Evolutionary conservation across 2,113 vertebrate genomes (phyloP).

Genomic region (Plotosus lineatus): DNA sequence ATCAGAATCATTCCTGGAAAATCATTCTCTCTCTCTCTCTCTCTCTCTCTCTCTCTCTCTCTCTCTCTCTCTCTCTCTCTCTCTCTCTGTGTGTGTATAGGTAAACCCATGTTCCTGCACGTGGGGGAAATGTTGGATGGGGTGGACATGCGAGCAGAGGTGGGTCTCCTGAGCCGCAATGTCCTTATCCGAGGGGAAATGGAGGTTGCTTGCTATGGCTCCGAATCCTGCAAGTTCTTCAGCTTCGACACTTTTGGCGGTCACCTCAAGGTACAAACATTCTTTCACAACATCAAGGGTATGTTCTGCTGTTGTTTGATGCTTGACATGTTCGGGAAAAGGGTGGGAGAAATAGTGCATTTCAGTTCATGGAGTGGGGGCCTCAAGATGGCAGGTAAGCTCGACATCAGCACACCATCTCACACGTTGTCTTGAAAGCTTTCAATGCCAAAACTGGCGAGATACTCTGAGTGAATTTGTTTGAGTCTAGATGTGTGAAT

Average conservation of each 20-base stretch:
- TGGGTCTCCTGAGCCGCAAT: conserved; percentile 89
- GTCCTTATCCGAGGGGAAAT: conserved; percentile 83
- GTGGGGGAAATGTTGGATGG: conserved; percentile 84
- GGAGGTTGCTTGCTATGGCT: conserved; percentile 81
- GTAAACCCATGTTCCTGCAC: conserved; percentile 84
- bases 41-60: too few species aligned
- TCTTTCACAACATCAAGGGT: not conserved
- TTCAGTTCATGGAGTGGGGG: conserved; percentile 4
- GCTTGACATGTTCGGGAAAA: conserved; percentile 10
- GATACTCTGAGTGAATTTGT: conserved; percentile 17
- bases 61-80: too few species aligned
- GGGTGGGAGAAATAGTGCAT: not conserved
- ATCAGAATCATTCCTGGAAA: too few species aligned
- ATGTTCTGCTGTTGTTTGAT: not conserved
- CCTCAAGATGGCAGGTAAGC: conserved; percentile 14
- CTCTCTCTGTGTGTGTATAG: conserved; percentile 68
- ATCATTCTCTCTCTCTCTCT: too few species aligned
- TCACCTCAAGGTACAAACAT: conserved; percentile 86
- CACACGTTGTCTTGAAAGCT: conserved; percentile 15
- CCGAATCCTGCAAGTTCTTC: conserved; percentile 88
- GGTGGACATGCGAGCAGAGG: conserved; percentile 92
- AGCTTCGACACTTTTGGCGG: conserved; percentile 94
- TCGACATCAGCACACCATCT: not conserved
- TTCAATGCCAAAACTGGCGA: conserved; percentile 17
- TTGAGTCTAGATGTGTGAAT: conserved; percentile 2